Evolutionary conservation across 2,888 invertebrate species (phyloP).

Genomic region (Carterocephalus palaemon): DNA sequence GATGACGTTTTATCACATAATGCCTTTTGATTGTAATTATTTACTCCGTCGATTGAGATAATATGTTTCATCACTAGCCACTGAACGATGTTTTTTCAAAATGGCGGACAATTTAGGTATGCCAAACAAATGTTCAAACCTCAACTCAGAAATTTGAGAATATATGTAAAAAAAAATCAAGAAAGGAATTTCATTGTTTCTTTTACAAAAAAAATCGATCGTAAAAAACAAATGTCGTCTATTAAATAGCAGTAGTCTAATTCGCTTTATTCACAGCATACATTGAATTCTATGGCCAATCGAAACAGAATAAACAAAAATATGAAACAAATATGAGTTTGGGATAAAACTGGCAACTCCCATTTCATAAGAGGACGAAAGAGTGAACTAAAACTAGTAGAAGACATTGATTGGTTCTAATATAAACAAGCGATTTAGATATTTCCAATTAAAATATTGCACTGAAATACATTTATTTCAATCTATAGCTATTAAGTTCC

Average conservation of each 20-base stretch:
- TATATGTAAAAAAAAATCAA: conserved; percentile 50
- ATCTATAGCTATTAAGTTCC: too few relatives aligned
- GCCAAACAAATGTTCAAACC: too few relatives aligned
- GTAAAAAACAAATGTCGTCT: conserved; percentile 24
- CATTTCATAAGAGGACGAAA: conserved; percentile 19
- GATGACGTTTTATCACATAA: too few relatives aligned
- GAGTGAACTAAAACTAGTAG: background rate
- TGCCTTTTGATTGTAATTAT: too few relatives aligned
- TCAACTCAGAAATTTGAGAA: conserved; percentile 65
- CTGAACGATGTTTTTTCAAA: too few relatives aligned
- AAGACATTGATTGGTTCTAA: conserved; percentile 6
- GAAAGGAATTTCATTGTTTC: conserved; percentile 39
- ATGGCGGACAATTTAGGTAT: too few relatives aligned
- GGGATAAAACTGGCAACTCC: conserved; percentile 18
- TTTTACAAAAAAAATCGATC: conserved; percentile 32
- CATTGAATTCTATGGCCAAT: conserved; percentile 47
- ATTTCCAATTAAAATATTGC: conserved; percentile 46
- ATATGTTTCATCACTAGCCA: too few relatives aligned
- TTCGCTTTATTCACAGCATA: conserved; percentile 52
- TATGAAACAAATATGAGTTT: too few relatives aligned
- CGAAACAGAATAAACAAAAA: conserved; percentile 29
- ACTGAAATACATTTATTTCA: conserved; percentile 37
- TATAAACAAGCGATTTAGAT: conserved; percentile 10
- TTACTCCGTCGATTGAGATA: too few relatives aligned
- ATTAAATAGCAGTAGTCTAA: conserved; percentile 51